Conservation (phyloP, 2,113 vertebrate species). For the Heloderma charlesbogerti region DNA sequence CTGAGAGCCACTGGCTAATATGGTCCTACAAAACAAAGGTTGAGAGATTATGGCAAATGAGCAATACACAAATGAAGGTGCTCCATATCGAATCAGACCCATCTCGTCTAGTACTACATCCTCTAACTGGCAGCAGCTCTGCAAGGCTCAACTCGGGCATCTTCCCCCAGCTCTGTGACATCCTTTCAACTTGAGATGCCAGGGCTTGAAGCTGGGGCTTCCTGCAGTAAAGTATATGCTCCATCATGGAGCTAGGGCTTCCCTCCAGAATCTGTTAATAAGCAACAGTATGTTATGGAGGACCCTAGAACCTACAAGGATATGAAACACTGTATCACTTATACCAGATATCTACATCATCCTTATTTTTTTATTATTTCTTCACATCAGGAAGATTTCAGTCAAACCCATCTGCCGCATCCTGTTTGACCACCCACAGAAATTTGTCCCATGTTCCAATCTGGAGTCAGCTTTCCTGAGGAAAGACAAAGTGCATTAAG, state of each 20-base stretch:
- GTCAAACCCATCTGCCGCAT: no score
- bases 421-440: neutral
- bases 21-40: constrained; percentile 75
- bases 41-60: neutral
- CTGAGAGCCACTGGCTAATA: constrained; percentile 67
- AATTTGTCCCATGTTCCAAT: neutral
- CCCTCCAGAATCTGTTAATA: neutral
- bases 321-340: neutral
- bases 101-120: neutral
- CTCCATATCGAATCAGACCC: neutral
- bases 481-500: no score
- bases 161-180: neutral
- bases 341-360: neutral
- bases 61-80: neutral
- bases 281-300: neutral
- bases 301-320: neutral
- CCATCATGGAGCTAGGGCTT: neutral
- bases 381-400: neutral
- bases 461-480: neutral
- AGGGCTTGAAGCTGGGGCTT: no score
- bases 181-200: neutral
- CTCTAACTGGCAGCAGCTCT: neutral
- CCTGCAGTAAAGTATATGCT: neutral
- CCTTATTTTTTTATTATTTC: neutral
- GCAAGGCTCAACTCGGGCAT: neutral